Evolutionary conservation across 2,888 invertebrate genomes (phyloP), one percentile per base, ranked within the genome.

Genomic region (Nysson spinosus): DNA sequence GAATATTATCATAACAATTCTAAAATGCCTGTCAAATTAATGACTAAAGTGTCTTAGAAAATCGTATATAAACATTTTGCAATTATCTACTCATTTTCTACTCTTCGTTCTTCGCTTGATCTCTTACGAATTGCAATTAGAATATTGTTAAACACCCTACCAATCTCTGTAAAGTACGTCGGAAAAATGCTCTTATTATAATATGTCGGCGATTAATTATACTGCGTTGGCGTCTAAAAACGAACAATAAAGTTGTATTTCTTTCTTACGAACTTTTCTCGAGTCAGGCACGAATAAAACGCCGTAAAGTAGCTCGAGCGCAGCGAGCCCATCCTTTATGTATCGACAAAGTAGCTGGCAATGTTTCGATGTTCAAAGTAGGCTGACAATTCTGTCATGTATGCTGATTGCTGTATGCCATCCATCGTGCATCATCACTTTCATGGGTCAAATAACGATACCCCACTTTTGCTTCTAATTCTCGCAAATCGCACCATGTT

Each of bases 401-500:
- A 6, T 83, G 75, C 66, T 85, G 81, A 51, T 75, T 69, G 24
- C 78, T 80, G 58, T 88, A 85, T 16, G 90, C 89, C 77, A 92
- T 92, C 97, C 97, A 97, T 73, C 96, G 91, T n/a, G 93, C 92
- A 85, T 98, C 97, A 84, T 98, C 97, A 20, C 95, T 94, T 86
- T 96, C 96, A 76, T 97, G 96, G 4, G 97, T 97, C 70, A 97
- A 89, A 88, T 96, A 97, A 11, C 96, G 91, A 65, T 91, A 90
- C 19, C 93, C 93, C 26, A 95, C 92, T 56, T 85, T 82, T 32
- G 89, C 90, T 89, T 99, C 98, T 51, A 99, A 89, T 78, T 93
- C 92, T 51, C 98, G 91, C 80, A 99, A 90, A 89, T 99, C 99
- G 77, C 92, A 93, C 97, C 98, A 99, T 3, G 98, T 97, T 87